phyloP scores from a whole-genome alignment of 2,888 invertebrate genomes.

The Diachrysia chrysitis region DNA sequence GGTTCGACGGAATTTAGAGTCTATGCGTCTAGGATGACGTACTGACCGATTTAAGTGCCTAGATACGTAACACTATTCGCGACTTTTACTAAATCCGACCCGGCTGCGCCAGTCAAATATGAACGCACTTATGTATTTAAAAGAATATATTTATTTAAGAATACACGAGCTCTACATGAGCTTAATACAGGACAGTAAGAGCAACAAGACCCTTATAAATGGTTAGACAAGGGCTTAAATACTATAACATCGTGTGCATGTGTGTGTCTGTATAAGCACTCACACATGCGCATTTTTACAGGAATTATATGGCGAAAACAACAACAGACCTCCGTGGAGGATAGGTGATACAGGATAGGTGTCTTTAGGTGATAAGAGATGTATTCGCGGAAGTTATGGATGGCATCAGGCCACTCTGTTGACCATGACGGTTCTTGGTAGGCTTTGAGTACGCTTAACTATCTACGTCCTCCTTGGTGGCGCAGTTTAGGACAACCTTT shows the following conservation, averaged over 20 bases:
- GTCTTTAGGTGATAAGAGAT: not conserved
- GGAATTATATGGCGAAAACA: not conserved
- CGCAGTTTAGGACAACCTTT: too few relatives aligned
- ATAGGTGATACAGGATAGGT: not conserved
- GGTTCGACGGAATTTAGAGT: not conserved
- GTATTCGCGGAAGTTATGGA: not conserved
- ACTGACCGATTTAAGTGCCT: slow-evolving; percentile 3
- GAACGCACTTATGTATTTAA: not conserved
- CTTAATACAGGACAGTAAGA: not conserved
- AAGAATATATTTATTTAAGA: not conserved
- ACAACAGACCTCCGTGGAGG: not conserved
- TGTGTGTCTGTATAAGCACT: not conserved
- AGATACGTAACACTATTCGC: not conserved
- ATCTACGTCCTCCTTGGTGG: too few relatives aligned
- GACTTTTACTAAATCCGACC: not conserved
- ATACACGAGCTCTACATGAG: not conserved
- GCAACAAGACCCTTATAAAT: not conserved
- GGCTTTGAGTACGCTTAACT: not conserved
- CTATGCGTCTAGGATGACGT: not conserved
- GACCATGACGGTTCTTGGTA: not conserved
- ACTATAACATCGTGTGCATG: not conserved
- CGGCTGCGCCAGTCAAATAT: slow-evolving; percentile 3
- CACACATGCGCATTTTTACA: not conserved
- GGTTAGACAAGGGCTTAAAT: slow-evolving; percentile 17
- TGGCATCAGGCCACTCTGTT: not conserved